Conservation (phyloP, 2,113 vertebrate species). For the Gnathonemus longibarbis region DNA sequence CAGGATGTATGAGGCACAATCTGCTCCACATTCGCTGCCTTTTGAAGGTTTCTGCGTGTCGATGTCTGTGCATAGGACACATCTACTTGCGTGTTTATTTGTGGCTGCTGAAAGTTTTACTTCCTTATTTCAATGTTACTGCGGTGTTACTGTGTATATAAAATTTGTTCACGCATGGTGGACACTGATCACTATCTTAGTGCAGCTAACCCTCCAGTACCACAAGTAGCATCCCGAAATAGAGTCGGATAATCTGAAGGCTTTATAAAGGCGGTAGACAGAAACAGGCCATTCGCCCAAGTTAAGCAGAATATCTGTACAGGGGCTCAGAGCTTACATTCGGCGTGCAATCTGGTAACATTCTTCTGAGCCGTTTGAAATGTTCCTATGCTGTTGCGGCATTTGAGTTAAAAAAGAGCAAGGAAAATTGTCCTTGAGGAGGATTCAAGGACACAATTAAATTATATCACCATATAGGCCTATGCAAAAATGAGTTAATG, state of each 20-base stretch:
- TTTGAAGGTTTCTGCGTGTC: neutral
- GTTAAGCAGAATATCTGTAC: neutral
- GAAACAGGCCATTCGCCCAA: neutral
- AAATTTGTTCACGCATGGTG: neutral
- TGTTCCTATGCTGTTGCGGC: neutral
- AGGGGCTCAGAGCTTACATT: neutral
- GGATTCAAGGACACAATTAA: neutral
- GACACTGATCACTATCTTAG: neutral
- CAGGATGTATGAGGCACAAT: constrained; percentile 21
- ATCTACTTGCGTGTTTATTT: neutral
- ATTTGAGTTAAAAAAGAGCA: neutral
- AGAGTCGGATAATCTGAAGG: neutral
- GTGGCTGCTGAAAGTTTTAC: neutral
- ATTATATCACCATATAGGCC: neutral
- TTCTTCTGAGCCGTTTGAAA: neutral
- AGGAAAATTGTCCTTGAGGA: neutral
- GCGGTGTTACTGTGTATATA: neutral
- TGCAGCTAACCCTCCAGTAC: neutral
- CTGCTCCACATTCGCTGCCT: neutral
- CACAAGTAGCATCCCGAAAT: neutral
- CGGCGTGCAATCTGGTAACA: neutral
- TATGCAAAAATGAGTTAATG: neutral
- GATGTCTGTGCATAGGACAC: neutral
- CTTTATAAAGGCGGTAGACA: neutral
- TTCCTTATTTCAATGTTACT: neutral